A percentile compares a stretch with the other conserved stretches of the same genome.
phyloP scores from a whole-genome alignment of 2,113 vertebrate species.

The Mohoua ochrocephala region DNA sequence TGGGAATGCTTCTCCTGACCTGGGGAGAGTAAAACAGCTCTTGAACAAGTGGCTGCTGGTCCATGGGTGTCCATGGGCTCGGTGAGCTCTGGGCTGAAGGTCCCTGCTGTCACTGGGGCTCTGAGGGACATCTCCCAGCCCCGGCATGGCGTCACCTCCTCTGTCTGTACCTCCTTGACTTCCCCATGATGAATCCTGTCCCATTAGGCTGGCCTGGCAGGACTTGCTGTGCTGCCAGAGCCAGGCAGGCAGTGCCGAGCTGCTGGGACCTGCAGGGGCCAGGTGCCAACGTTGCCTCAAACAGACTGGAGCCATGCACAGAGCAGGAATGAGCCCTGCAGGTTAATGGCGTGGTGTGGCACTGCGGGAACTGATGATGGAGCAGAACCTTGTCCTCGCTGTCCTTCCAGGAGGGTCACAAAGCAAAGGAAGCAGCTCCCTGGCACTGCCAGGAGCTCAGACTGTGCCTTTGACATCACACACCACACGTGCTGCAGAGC shows the following conservation, averaged over 20 bases:
- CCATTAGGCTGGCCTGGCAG: background rate
- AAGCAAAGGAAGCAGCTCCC: background rate
- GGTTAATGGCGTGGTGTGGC: background rate
- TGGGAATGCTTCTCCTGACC: background rate
- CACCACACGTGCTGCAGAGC: background rate
- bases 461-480: background rate
- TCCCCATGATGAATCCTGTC: background rate
- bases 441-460: background rate
- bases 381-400: background rate
- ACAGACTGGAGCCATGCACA: background rate
- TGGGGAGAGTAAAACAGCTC: background rate
- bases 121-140: background rate
- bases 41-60: background rate
- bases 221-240: conserved; percentile 28
- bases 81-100: background rate
- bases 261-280: background rate
- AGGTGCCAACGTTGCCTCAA: background rate
- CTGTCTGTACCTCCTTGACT: background rate
- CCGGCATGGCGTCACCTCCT: background rate
- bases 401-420: background rate
- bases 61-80: accelerated
- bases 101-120: background rate
- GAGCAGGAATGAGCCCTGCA: background rate
- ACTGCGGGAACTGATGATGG: background rate
- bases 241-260: background rate